Percentiles rank a stretch among this genome's conserved stretches.
These are phyloP conservation scores for Gallirallus australis DNA, from an alignment of 2,797 vertebrate species.

Conservation along the genomic window DNA sequence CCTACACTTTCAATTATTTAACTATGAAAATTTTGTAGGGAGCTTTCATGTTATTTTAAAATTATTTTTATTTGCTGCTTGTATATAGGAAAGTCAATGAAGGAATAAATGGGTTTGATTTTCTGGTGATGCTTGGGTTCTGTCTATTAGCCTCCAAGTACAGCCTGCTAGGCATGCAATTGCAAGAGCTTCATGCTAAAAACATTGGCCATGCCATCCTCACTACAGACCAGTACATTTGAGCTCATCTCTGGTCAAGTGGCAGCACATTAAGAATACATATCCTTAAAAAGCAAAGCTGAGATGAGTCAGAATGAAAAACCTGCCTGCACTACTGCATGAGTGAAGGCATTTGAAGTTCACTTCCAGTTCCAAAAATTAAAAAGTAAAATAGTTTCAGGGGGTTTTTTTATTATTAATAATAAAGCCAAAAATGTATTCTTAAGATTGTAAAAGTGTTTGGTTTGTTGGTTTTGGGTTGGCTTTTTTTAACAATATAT, in stretches of 20 bases:
- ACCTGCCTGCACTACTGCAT: neutral
- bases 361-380: neutral
- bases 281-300: conserved; percentile 12
- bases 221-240: neutral
- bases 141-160: neutral
- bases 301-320: neutral
- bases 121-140: neutral
- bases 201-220: neutral
- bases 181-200: neutral
- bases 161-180: neutral
- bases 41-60: neutral
- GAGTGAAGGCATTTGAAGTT: neutral
- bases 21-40: neutral
- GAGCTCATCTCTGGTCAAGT: neutral
- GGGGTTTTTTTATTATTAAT: neutral
- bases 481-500: neutral
- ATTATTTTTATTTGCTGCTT: neutral
- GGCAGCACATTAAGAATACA: neutral
- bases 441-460: neutral
- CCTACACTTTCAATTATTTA: neutral
- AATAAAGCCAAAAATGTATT: neutral
- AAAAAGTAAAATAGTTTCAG: neutral
- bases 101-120: neutral
- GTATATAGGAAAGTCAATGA: neutral
- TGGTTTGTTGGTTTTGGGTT: accelerated